Evolutionary conservation across 2,113 vertebrate genomes (phyloP).

Genomic region (Coregonus clupeaformis): DNA sequence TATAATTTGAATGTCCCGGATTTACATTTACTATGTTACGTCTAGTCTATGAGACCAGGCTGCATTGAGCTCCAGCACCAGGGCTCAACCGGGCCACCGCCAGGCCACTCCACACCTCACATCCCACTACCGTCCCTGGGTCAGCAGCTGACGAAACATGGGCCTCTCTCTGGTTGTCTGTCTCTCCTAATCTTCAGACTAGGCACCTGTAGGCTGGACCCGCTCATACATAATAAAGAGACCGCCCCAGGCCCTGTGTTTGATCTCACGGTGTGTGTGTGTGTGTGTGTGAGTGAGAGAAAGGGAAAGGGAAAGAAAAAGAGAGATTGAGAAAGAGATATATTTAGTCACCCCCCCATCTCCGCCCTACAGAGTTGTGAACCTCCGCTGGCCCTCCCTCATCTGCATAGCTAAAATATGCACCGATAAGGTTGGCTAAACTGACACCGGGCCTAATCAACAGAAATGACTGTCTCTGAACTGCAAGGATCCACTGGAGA

Average conservation of each 20-base stretch:
- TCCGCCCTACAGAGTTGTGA: slow-evolving; percentile 31
- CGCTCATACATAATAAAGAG: slow-evolving; percentile 66
- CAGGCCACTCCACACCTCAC: slow-evolving; percentile 1
- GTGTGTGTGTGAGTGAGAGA: slow-evolving; percentile 14
- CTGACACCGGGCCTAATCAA: slow-evolving; percentile 41
- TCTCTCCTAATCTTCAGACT: slow-evolving; percentile 42
- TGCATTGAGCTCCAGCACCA: slow-evolving; percentile 34
- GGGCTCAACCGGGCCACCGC: slow-evolving; percentile 35
- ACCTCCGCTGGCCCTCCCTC: slow-evolving; percentile 31
- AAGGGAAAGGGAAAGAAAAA: not conserved
- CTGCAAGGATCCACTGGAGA: slow-evolving; percentile 17
- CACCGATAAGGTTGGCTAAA: slow-evolving; percentile 46
- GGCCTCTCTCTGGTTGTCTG: slow-evolving; percentile 38
- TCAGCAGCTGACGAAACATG: slow-evolving; percentile 38
- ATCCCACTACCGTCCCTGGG: slow-evolving; percentile 32
- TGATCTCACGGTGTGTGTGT: slow-evolving; percentile 59
- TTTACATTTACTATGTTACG: no score
- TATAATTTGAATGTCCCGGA: no score
- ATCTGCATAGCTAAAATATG: slow-evolving; percentile 56
- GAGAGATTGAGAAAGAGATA: not conserved
- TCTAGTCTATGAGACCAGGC: no score
- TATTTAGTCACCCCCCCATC: not conserved
- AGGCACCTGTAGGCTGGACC: slow-evolving; percentile 53
- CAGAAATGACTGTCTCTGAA: slow-evolving; percentile 36
- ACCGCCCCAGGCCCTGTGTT: slow-evolving; percentile 56